A percentile compares a stretch with the other conserved stretches of the same genome.
Conservation (phyloP, 2,113 vertebrate genomes). For the Gobiocypris rarus region DNA sequence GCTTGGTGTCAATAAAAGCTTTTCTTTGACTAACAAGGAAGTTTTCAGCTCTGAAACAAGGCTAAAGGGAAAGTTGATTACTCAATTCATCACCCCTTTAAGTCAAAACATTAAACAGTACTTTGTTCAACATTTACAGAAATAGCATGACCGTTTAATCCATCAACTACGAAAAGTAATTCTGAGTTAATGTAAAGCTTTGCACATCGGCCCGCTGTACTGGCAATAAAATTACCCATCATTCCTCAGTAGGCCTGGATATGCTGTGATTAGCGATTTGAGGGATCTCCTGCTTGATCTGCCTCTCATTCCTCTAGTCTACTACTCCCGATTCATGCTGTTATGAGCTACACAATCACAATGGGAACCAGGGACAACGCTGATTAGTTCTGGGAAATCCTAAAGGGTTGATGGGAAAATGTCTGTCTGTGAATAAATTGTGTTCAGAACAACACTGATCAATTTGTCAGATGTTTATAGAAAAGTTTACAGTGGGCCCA, state of each 20-base stretch:
- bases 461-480: neutral
- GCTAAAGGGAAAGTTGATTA: too few species aligned
- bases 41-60: too few species aligned
- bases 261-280: conserved; percentile 34
- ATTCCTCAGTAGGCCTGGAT: neutral
- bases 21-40: too few species aligned
- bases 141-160: neutral
- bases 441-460: conserved; percentile 7
- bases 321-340: neutral
- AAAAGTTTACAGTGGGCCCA: neutral
- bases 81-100: too few species aligned
- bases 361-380: neutral
- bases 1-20: too few species aligned
- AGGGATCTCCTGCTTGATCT: conserved; percentile 23
- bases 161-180: neutral
- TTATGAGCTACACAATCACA: conserved; percentile 13
- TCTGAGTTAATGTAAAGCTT: neutral
- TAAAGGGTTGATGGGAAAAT: conserved; percentile 1
- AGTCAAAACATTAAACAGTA: neutral
- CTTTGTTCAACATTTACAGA: neutral
- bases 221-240: conserved; percentile 28
- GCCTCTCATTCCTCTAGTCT: conserved; percentile 14
- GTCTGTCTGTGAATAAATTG: conserved; percentile 30
- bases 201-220: neutral
- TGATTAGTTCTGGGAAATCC: conserved; percentile 25